Percentiles rank a stretch among this genome's conserved stretches.
Conservation (phyloP, 2,888 invertebrate species). For the Agrilus cyanescens region DNA sequence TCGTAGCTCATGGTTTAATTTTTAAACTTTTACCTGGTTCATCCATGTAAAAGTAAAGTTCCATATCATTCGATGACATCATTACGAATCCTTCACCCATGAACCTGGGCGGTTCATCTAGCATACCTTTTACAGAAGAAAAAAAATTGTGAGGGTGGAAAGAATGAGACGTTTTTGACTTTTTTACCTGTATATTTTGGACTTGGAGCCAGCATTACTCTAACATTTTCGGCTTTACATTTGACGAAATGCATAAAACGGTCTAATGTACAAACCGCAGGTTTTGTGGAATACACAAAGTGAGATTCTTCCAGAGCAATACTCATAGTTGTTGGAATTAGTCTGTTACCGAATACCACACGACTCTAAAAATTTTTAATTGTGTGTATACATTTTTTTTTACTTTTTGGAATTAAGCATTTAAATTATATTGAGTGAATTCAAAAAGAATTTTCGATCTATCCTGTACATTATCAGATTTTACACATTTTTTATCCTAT, state of each 20-base stretch:
- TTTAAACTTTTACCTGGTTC: conserved; percentile 57
- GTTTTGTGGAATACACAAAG: conserved; percentile 89
- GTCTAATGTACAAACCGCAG: conserved; percentile 85
- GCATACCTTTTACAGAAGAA: conserved; percentile 42
- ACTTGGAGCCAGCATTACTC: conserved; percentile 92
- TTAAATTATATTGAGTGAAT: neutral
- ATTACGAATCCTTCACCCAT: conserved; percentile 99
- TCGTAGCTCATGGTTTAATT: neutral
- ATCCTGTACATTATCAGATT: neutral
- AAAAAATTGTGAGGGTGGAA: neutral
- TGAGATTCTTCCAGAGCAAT: conserved; percentile 90
- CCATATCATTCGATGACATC: conserved; percentile 88
- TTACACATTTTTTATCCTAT: neutral
- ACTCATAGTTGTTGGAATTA: conserved; percentile 87
- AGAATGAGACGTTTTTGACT: neutral
- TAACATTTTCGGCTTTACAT: conserved; percentile 89
- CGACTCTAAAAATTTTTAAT: conserved; percentile 51
- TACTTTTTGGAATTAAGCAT: neutral
- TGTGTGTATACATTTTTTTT: neutral
- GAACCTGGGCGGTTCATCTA: conserved; percentile 88
- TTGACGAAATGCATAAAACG: conserved; percentile 93
- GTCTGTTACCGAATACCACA: conserved; percentile 87
- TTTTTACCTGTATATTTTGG: conserved; percentile 69
- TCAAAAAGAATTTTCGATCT: neutral
- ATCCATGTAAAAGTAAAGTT: conserved; percentile 95